Evolutionary conservation across 2,113 vertebrate species (phyloP), one percentile per base, ranked within the genome.

Genomic region (Oxygymnocypris stewartii): DNA sequence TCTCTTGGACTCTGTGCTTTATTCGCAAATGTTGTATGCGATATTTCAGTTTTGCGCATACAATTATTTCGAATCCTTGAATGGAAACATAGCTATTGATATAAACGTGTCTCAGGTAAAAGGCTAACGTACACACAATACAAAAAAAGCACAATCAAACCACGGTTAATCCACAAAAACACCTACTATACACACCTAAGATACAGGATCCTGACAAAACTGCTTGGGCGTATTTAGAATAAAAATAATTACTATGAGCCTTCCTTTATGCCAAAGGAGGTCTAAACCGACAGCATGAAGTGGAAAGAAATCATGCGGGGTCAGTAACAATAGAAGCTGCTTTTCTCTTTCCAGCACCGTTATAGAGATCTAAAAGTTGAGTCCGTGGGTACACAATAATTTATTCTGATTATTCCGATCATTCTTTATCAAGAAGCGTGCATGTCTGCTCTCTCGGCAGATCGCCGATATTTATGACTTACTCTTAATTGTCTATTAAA

Each of bases 401-500:
- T 47, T 49, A 16, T 44, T 14, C 35, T 71, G 67, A 20, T 18
- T 9, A 69, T 7, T 2, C 67, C 23, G 51, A 54, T 54, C 5
- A 2, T 54, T 20, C 2, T 37, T 51, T 16, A 51, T 51, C 49
- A 8, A 59, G 54, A 59, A 59, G 54, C 0, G 69, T 31, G 49
- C 8, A 20, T 14, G 81, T 16, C 90, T 51, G 84, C 86, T 89
- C 91, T 91, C 85, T 90, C 18, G 18, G 40, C 63, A 37, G 51
- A 74, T 85, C 49, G n/a, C 20, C 87, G 90, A 94, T 93, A 95
- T 94, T 94, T 94, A 95, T 92, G 93, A 94, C 92, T 89, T 87
- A 80, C 86, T 94, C 92, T 93, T 94, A 93, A 94, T 94, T 94
- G 94, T 94, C 94, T 92, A 94, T 95, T 95, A 94, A 95, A 94